A percentile compares a stretch with the other conserved stretches of the same genome.
These are phyloP conservation scores for Rachycentron canadum DNA, from an alignment of 2,797 vertebrate species.

Conservation along the genomic window DNA sequence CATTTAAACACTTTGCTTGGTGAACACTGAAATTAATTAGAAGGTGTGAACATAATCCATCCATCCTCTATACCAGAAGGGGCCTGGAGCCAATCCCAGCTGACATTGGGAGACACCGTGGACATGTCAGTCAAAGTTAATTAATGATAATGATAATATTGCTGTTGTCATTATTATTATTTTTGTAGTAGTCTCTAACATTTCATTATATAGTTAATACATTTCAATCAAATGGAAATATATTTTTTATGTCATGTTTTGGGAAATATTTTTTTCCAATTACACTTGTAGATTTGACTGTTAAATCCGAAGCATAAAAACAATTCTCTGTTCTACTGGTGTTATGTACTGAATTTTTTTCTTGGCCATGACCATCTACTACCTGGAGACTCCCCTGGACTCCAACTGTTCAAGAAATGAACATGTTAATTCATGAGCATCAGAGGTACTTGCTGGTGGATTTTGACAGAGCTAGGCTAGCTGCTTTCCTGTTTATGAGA, in stretches of 20 bases:
- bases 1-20: background rate
- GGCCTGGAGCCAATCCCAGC: too few species aligned
- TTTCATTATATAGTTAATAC: background rate
- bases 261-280: too few species aligned
- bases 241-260: background rate
- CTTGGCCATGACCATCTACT: background rate
- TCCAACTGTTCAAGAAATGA: background rate
- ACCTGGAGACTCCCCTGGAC: background rate
- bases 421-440: background rate
- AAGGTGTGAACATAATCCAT: background rate
- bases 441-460: background rate
- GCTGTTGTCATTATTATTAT: too few species aligned
- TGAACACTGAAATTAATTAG: background rate
- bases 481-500: background rate
- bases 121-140: too few species aligned
- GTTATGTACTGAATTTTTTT: background rate
- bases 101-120: too few species aligned
- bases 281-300: too few species aligned
- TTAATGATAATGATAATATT: background rate
- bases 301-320: background rate
- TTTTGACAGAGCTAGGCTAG: background rate
- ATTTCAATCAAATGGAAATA: background rate
- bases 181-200: too few species aligned
- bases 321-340: background rate
- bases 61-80: too few species aligned